phyloP scores from a whole-genome alignment of 2,797 vertebrate species.

The Pterois miles region DNA sequence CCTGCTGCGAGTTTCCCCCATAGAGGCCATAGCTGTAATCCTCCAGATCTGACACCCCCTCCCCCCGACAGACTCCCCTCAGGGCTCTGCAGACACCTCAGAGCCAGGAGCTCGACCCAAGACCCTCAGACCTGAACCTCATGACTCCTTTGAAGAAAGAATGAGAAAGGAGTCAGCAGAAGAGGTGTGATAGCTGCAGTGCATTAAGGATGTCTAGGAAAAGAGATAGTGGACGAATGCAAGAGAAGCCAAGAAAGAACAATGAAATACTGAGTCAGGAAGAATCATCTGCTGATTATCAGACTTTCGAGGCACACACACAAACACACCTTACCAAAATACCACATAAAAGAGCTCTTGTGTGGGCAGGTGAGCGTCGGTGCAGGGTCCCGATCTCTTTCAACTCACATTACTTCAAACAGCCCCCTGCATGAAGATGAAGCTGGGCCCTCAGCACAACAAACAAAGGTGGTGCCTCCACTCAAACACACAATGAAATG shows the following conservation, averaged over 20 bases:
- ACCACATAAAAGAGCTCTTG: slow-evolving; percentile 81
- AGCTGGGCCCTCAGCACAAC: slow-evolving; percentile 67
- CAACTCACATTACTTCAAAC: slow-evolving; percentile 82
- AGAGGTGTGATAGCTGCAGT: slow-evolving; percentile 1
- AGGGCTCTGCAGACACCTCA: slow-evolving; percentile 48
- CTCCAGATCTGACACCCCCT: slow-evolving; percentile 35
- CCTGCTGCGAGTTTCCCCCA: slow-evolving; percentile 26
- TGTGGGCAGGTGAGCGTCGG: slow-evolving; percentile 74
- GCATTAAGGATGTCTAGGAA: neutral
- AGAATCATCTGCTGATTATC: slow-evolving; percentile 47
- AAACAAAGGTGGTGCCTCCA: slow-evolving; percentile 79
- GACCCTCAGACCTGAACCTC: slow-evolving; percentile 50
- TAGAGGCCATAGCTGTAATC: slow-evolving; percentile 54
- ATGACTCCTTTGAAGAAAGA: slow-evolving; percentile 48
- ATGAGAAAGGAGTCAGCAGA: slow-evolving; percentile 6
- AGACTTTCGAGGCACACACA: slow-evolving; percentile 33
- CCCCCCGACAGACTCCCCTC: neutral
- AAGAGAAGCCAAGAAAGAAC: slow-evolving; percentile 14
- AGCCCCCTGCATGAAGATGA: slow-evolving; percentile 70
- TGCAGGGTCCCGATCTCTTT: slow-evolving; percentile 70
- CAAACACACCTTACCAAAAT: slow-evolving; percentile 33
- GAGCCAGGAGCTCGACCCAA: slow-evolving; percentile 53
- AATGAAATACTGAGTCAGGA: slow-evolving; percentile 14
- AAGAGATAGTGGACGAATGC: neutral
- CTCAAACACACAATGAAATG: slow-evolving; percentile 21